Conservation (phyloP, 1,140 invertebrate genomes). For the Carcinoscorpius rotundicauda region DNA sequence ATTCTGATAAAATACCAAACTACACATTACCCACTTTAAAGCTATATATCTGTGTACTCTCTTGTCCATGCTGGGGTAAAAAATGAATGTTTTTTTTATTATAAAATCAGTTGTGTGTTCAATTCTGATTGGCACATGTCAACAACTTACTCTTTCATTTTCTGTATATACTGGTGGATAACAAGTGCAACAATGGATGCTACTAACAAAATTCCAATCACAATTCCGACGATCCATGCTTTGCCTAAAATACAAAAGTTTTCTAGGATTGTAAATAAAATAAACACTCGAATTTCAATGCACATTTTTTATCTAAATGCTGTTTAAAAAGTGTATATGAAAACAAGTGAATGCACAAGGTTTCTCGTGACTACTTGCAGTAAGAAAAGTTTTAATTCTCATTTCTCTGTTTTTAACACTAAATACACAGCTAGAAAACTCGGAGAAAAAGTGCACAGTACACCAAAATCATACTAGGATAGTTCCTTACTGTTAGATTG, state of each 20-base stretch:
- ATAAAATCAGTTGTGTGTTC: background rate
- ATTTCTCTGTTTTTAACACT: background rate
- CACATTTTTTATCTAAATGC: background rate
- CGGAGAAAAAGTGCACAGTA: no score
- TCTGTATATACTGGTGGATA: constrained; percentile 9
- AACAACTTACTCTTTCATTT: constrained; percentile 13
- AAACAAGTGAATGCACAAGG: background rate
- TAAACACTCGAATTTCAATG: background rate
- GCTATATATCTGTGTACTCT: background rate
- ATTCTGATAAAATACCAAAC: no score
- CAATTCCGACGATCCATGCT: constrained; percentile 11
- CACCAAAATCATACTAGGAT: no score
- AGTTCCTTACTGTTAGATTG: no score
- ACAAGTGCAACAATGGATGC: constrained; percentile 7
- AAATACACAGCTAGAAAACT: no score
- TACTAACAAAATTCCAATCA: constrained; percentile 15
- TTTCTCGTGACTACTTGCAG: background rate
- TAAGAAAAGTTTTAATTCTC: background rate
- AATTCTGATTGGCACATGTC: background rate
- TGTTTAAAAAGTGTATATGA: background rate
- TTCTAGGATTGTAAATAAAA: background rate
- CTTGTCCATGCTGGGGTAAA: background rate
- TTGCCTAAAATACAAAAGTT: background rate
- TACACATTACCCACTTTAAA: no score
- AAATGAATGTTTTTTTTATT: background rate